These are phyloP conservation scores for Acheta domesticus DNA, from an alignment of 2,888 invertebrate genomes.

Conservation along the genomic window DNA sequence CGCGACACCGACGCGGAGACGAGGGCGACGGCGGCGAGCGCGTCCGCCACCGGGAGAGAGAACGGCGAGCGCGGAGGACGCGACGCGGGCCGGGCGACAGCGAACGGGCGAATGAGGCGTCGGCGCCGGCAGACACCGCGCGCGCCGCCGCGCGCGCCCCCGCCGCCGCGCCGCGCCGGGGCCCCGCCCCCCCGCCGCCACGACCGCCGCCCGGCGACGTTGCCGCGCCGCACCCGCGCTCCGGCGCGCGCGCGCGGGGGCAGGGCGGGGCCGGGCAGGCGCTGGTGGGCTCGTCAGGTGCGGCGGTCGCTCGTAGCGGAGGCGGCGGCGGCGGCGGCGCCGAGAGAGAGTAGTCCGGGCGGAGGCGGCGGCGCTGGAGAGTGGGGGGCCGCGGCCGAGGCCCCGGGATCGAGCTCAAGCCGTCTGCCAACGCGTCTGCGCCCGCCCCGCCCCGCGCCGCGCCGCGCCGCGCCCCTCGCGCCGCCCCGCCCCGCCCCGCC, in stretches of 20 bases:
- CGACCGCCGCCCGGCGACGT: background rate
- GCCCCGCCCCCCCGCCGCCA: background rate
- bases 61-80: background rate
- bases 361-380: no score
- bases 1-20: slow-evolving; percentile 40
- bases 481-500: no score
- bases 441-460: no score
- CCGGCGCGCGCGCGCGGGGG: background rate
- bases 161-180: slow-evolving; percentile 32
- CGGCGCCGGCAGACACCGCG: slow-evolving; percentile 20
- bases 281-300: slow-evolving; percentile 21
- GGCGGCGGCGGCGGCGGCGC: no score
- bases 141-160: slow-evolving; percentile 34
- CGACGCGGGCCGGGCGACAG: slow-evolving; percentile 1
- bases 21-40: background rate
- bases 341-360: slow-evolving; percentile 25
- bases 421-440: no score
- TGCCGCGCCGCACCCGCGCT: background rate
- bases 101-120: background rate
- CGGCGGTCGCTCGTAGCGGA: slow-evolving; percentile 38
- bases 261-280: no score
- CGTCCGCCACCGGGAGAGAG: slow-evolving; percentile 35
- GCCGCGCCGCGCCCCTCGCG: no score
- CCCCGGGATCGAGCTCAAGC: no score
- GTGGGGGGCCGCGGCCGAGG: no score